These are phyloP conservation scores for Melanerpes aurifrons DNA, from an alignment of 2,113 vertebrate species.

Conservation along the genomic window DNA sequence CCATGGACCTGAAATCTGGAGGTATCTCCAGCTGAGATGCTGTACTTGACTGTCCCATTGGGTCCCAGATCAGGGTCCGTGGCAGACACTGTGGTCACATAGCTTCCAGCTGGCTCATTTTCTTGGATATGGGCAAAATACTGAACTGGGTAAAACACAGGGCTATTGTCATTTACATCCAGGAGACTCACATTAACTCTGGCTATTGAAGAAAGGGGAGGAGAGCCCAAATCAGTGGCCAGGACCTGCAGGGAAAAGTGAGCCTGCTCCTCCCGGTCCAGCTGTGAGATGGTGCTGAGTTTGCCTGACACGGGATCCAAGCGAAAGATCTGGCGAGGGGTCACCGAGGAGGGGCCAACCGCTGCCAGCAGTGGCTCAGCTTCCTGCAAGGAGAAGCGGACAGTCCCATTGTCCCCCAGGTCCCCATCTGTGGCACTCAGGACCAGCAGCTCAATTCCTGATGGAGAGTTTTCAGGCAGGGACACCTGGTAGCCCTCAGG, in stretches of 20 bases:
- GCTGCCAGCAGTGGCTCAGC: constrained; percentile 60
- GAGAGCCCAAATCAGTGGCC: constrained; percentile 87
- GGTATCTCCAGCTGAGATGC: constrained; percentile 89
- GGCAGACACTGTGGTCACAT: constrained; percentile 88
- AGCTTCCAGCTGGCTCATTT: constrained; percentile 91
- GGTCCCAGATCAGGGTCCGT: constrained; percentile 89
- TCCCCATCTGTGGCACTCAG: constrained; percentile 90
- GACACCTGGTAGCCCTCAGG: constrained; percentile 82
- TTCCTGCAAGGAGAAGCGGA: constrained; percentile 89
- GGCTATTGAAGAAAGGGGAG: constrained; percentile 83
- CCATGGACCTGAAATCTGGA: constrained; percentile 89
- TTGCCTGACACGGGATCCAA: constrained; percentile 86
- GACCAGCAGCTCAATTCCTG: constrained; percentile 87
- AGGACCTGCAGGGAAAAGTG: constrained; percentile 84
- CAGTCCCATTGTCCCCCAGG: constrained; percentile 92
- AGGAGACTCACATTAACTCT: constrained; percentile 88
- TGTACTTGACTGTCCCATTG: constrained; percentile 92
- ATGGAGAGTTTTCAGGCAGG: constrained; percentile 85
- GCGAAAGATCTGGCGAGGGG: constrained; percentile 79
- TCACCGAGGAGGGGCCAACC: neutral
- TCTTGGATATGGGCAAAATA: constrained; percentile 97
- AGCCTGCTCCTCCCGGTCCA: constrained; percentile 91
- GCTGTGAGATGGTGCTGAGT: constrained; percentile 81
- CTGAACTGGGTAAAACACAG: constrained; percentile 93
- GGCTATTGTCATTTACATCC: constrained; percentile 96